phyloP scores from a whole-genome alignment of 2,797 vertebrate genomes.

The Pelobates cultripes region DNA sequence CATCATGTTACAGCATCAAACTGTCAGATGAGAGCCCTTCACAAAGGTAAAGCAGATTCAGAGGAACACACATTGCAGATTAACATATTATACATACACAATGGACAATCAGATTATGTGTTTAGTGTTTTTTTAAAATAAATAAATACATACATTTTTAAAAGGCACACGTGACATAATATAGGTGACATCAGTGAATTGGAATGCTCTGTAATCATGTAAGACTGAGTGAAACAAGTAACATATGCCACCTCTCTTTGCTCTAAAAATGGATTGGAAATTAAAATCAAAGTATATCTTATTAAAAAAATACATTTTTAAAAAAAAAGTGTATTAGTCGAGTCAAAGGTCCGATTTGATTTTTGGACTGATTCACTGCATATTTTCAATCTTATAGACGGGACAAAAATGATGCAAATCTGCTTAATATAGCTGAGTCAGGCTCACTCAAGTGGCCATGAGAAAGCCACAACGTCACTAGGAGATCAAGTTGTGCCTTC shows the following conservation, averaged over 20 bases:
- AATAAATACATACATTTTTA: neutral
- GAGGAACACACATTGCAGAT: neutral
- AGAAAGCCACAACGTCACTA: constrained; percentile 37
- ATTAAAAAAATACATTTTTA: too few species aligned
- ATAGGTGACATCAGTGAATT: neutral
- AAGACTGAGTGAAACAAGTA: too few species aligned
- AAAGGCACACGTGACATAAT: neutral
- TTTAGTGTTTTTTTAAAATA: neutral
- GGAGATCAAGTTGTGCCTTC: constrained; percentile 40
- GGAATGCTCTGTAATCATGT: neutral
- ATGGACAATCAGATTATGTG: too few species aligned
- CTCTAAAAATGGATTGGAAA: too few species aligned
- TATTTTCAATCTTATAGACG: too few species aligned
- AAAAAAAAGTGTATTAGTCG: too few species aligned
- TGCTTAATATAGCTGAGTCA: constrained; percentile 48
- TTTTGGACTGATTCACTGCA: too few species aligned
- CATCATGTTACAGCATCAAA: constrained; percentile 12
- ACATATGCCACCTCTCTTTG: too few species aligned
- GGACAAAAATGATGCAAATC: neutral
- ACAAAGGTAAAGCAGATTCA: neutral
- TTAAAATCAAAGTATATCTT: too few species aligned
- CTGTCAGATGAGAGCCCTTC: constrained; percentile 2
- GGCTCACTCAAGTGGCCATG: constrained; percentile 37
- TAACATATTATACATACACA: neutral
- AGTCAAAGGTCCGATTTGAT: too few species aligned